Conservation (phyloP, 1,140 invertebrate genomes). For the Metaphire vulgaris region DNA sequence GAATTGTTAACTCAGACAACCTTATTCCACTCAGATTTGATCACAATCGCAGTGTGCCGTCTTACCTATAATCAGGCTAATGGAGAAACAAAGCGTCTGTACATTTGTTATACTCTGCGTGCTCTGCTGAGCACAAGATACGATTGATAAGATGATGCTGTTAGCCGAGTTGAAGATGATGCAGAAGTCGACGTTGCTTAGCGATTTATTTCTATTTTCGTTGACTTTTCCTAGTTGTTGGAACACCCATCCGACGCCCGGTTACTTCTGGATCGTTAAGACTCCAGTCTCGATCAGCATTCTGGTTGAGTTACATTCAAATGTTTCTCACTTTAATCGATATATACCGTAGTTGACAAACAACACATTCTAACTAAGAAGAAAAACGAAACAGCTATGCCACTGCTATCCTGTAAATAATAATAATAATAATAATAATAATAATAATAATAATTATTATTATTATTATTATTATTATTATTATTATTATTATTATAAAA, state of each 20-base stretch:
- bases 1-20: too few species aligned
- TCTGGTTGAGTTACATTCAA: constrained; percentile 54
- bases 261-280: constrained; percentile 60
- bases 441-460: constrained; percentile 7
- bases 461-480: neutral
- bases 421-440: constrained; percentile 1
- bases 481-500: neutral
- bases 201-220: too few species aligned
- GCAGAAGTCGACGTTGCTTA: too few species aligned
- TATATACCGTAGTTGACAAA: neutral
- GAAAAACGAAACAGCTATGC: neutral
- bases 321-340: neutral
- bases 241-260: constrained; percentile 24
- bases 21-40: too few species aligned
- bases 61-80: too few species aligned
- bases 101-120: too few species aligned
- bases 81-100: too few species aligned
- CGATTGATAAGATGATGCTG: too few species aligned
- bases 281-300: constrained; percentile 62
- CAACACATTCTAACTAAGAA: neutral
- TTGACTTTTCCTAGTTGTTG: constrained; percentile 7
- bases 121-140: too few species aligned
- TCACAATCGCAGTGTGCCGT: too few species aligned
- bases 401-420: neutral
- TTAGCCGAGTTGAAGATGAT: too few species aligned